Conservation (phyloP, 2,797 vertebrate genomes). For the Gastrophryne carolinensis region DNA sequence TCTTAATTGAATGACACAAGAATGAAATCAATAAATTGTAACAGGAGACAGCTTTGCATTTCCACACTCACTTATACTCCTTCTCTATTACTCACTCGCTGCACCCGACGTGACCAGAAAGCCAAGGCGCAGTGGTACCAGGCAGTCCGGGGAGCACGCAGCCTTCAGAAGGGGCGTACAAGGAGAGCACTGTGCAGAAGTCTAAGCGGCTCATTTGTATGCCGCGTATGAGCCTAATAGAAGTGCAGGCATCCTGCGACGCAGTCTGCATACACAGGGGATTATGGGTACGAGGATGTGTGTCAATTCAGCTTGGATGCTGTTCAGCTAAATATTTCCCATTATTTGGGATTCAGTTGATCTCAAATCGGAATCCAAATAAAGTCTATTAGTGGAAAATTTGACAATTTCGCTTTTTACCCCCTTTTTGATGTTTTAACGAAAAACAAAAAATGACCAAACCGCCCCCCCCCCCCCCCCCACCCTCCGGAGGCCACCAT, state of each 20-base stretch:
- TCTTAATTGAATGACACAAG: constrained; percentile 80
- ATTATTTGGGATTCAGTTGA: no score
- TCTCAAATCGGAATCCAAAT: no score
- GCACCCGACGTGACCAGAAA: constrained; percentile 72
- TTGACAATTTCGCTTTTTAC: no score
- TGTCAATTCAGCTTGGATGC: no score
- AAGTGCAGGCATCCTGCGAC: neutral
- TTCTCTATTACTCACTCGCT: constrained; percentile 68
- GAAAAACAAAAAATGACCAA: no score
- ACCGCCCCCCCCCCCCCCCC: no score
- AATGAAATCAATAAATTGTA: constrained; percentile 77
- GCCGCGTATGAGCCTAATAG: neutral
- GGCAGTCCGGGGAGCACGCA: constrained; percentile 59
- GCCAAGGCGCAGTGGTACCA: constrained; percentile 58
- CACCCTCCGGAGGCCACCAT: no score
- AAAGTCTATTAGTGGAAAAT: no score
- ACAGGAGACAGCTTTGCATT: constrained; percentile 76
- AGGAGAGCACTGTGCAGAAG: constrained; percentile 41
- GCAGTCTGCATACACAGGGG: neutral
- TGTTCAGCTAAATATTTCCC: no score
- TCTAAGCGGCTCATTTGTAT: constrained; percentile 26
- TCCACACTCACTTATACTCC: constrained; percentile 73
- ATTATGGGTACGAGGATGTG: constrained; percentile 34
- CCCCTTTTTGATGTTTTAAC: no score
- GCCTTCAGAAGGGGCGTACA: constrained; percentile 71